Conservation (phyloP, 2,888 invertebrate genomes). For the Schizaphis graminum region DNA sequence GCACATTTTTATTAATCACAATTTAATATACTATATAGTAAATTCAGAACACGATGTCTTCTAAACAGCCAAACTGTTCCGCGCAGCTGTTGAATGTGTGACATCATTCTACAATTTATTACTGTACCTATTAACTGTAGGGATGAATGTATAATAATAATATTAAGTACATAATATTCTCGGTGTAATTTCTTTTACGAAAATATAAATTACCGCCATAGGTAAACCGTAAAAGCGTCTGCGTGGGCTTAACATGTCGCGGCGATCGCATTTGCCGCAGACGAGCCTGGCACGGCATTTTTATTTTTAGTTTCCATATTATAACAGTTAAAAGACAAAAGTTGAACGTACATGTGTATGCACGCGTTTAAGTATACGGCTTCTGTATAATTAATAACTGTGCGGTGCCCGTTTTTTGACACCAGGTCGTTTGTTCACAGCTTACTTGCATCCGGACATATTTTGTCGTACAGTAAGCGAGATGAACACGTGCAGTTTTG, state of each 20-base stretch:
- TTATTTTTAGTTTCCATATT: constrained; percentile 45
- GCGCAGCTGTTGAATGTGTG: background rate
- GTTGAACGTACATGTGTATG: background rate
- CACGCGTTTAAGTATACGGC: background rate
- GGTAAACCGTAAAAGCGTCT: background rate
- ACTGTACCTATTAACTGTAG: background rate
- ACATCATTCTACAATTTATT: background rate
- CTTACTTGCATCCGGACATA: constrained; percentile 35
- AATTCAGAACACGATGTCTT: background rate
- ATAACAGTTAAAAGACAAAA: background rate
- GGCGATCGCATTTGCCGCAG: background rate
- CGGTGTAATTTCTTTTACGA: background rate
- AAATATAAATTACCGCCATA: background rate
- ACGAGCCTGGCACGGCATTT: background rate
- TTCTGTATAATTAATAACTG: constrained; percentile 39
- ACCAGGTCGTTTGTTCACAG: constrained; percentile 49
- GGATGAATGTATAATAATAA: background rate
- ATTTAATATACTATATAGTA: background rate
- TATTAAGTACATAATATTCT: background rate
- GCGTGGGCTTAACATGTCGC: background rate
- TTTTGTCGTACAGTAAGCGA: background rate
- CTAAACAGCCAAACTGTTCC: background rate
- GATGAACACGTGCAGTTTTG: constrained; percentile 43
- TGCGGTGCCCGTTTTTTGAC: constrained; percentile 40
- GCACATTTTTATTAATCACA: background rate